Conservation (phyloP, 2,113 vertebrate species). For the Telmatochromis sp. region DNA sequence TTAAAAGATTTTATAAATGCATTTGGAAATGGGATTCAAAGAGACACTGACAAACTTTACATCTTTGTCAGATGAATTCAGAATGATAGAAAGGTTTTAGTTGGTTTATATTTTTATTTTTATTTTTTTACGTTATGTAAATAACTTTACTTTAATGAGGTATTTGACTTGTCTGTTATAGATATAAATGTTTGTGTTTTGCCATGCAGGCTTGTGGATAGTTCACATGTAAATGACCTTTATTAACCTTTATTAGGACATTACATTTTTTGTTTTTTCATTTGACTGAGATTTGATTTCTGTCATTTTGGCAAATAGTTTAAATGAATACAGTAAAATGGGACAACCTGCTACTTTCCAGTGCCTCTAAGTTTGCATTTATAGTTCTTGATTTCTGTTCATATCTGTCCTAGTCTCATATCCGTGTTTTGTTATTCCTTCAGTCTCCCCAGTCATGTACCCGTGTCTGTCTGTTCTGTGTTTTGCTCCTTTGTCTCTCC, state of each 20-base stretch:
- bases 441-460: neutral
- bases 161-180: neutral
- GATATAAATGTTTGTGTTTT: neutral
- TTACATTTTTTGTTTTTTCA: neutral
- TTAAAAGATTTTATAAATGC: neutral
- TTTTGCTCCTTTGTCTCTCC: neutral
- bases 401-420: neutral
- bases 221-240: neutral
- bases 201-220: neutral
- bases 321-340: neutral
- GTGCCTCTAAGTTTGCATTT: neutral
- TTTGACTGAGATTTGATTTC: neutral
- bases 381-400: neutral
- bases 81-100: neutral
- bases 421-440: neutral
- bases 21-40: neutral
- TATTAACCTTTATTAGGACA: neutral
- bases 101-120: neutral
- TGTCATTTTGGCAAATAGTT: neutral
- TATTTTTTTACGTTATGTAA: accelerated
- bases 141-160: neutral
- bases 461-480: neutral
- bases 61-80: neutral
- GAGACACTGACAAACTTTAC: neutral
- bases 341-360: neutral